phyloP scores from a whole-genome alignment of 1,140 invertebrate species.

The silkworm (Bombyx mori) region ASM3026992v2 NC_085124.1:3304501-3305000 shows the following conservation, averaged over 20 bases:
- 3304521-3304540: too few relatives aligned
- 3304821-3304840: slow-evolving; percentile 30
- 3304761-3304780: slow-evolving; percentile 42
- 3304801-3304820: slow-evolving; percentile 27
- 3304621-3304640: neutral
- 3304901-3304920: too few relatives aligned
- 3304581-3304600: neutral
- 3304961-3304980: too few relatives aligned
- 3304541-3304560: too few relatives aligned
- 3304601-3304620: neutral
- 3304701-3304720: slow-evolving; percentile 52
- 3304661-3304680: too few relatives aligned
- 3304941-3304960: too few relatives aligned
- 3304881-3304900: too few relatives aligned
- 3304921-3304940: too few relatives aligned
- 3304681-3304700: neutral
- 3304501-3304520: too few relatives aligned
- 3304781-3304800: slow-evolving; percentile 32
- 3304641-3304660: neutral
- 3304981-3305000: too few relatives aligned
- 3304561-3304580: neutral
- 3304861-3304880: slow-evolving; percentile 43
- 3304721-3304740: slow-evolving; percentile 64
- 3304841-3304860: slow-evolving; percentile 49
- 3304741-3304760: slow-evolving; percentile 58